Percentiles rank a stretch among this genome's conserved stretches.
Evolutionary conservation across 2,888 invertebrate genomes (phyloP).

Genomic region (Drosophila borborema): DNA sequence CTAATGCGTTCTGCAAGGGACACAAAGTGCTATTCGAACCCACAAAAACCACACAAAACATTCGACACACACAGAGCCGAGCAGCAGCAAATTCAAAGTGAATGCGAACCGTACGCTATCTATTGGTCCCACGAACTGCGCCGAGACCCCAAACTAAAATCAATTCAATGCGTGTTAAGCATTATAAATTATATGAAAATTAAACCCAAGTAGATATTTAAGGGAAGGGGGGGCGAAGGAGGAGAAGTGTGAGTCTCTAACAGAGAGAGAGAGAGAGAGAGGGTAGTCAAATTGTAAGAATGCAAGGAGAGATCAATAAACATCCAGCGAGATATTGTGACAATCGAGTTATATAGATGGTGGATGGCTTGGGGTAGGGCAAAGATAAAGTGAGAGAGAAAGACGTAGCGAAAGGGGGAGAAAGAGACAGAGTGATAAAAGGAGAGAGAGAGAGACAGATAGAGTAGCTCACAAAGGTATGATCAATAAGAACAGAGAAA

Average conservation of each 20-base stretch:
- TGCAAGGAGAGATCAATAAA: too few relatives aligned
- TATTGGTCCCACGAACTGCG: slow-evolving; percentile 28
- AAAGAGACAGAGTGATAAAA: too few relatives aligned
- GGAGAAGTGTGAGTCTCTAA: not conserved
- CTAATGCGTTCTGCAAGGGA: slow-evolving; percentile 57
- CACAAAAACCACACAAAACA: slow-evolving; percentile 71
- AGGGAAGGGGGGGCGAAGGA: too few relatives aligned
- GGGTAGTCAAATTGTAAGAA: not conserved
- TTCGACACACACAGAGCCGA: slow-evolving; percentile 21
- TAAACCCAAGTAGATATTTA: slow-evolving; percentile 1
- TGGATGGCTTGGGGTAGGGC: too few relatives aligned
- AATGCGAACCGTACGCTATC: slow-evolving; percentile 23
- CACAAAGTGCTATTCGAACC: slow-evolving; percentile 61
- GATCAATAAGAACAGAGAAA: not conserved
- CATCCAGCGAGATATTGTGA: not conserved
- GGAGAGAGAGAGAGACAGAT: too few relatives aligned
- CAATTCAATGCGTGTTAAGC: slow-evolving; percentile 54
- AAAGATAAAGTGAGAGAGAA: too few relatives aligned
- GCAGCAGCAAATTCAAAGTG: slow-evolving; percentile 23
- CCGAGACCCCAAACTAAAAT: slow-evolving; percentile 32
- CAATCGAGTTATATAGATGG: not conserved
- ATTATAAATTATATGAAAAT: slow-evolving; percentile 62
- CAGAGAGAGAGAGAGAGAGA: not conserved
- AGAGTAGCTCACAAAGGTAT: not conserved
- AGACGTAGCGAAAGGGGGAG: too few relatives aligned